phyloP scores from a whole-genome alignment of 1,140 invertebrate genomes.

The Drosophila hydei region DNA sequence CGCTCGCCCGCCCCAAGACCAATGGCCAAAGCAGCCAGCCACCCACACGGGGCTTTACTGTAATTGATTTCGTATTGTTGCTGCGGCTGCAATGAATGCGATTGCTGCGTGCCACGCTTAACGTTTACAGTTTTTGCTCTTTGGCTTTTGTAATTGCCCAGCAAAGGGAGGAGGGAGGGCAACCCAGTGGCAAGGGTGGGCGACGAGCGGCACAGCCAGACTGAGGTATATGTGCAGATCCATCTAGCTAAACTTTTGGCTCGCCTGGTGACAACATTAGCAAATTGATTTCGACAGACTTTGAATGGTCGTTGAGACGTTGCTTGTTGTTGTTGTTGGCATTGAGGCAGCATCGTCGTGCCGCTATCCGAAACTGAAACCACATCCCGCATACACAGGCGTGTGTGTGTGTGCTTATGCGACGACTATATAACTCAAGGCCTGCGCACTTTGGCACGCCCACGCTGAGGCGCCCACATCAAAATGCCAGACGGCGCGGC shows the following conservation, averaged over 20 bases:
- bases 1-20: conserved; percentile 15
- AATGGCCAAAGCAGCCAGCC: not conserved
- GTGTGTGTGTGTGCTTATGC: not conserved
- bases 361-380: conserved; percentile 1
- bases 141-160: conserved; percentile 29
- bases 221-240: not conserved
- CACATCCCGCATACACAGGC: conserved; percentile 24
- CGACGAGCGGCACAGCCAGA: not conserved
- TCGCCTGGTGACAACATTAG: conserved; percentile 70
- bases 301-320: conserved; percentile 6
- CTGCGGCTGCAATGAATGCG: conserved; percentile 69
- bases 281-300: conserved; percentile 77
- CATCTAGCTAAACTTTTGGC: not conserved
- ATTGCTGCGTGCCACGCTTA: conserved; percentile 69
- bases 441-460: conserved; percentile 56
- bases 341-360: conserved; percentile 22
- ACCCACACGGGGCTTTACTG: conserved; percentile 57
- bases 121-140: conserved; percentile 54
- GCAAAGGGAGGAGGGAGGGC: not conserved
- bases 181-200: not conserved
- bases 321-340: conserved; percentile 21
- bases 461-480: conserved; percentile 43
- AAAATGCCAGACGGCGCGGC: conserved; percentile 71
- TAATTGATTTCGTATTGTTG: conserved; percentile 78
- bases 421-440: conserved; percentile 47